phyloP scores from a whole-genome alignment of 35 echinoderm and acorn worm species.

The Acanthaster planci region DNA sequence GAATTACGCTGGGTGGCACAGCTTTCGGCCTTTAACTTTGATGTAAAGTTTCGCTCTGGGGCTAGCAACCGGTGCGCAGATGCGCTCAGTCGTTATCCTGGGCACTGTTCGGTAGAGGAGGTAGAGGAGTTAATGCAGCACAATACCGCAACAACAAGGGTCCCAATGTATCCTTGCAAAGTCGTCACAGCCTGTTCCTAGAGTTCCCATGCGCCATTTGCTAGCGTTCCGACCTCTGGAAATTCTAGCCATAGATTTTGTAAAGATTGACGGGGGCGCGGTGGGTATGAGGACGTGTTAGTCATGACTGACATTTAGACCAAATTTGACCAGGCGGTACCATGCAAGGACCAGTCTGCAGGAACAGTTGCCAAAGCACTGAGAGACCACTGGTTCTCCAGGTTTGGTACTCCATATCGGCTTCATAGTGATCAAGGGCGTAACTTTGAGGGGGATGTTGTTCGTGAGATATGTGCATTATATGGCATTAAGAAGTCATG shows the following conservation, averaged over 20 bases:
- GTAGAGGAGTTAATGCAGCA: too few species aligned
- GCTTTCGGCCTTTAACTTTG: conserved; percentile 59
- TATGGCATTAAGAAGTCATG: too few species aligned
- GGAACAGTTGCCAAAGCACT: conserved; percentile 47
- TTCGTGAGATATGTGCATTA: too few species aligned
- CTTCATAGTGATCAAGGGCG: conserved; percentile 64
- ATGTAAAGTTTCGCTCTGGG: conserved; percentile 52
- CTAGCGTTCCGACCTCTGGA: conserved; percentile 32
- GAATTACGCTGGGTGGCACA: conserved; percentile 65
- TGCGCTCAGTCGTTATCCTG: conserved; percentile 41
- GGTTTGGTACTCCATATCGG: conserved; percentile 32
- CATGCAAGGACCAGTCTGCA: conserved; percentile 45
- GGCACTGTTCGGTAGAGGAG: not conserved
- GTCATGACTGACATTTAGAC: conserved; percentile 68
- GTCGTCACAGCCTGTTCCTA: not conserved
- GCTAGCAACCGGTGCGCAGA: conserved; percentile 55
- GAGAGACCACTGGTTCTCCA: conserved; percentile 4
- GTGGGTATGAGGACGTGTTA: conserved; percentile 58
- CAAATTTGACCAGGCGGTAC: conserved; percentile 33
- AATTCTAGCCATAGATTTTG: conserved; percentile 52
- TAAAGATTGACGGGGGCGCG: conserved; percentile 42
- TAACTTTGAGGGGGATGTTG: conserved; percentile 63
- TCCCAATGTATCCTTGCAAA: conserved; percentile 25
- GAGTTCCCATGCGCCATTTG: conserved; percentile 18
- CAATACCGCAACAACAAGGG: not conserved